A percentile compares a stretch with the other conserved stretches of the same genome.
phyloP scores from a whole-genome alignment of 2,113 vertebrate species.

The Neolamprologus brichardi region DNA sequence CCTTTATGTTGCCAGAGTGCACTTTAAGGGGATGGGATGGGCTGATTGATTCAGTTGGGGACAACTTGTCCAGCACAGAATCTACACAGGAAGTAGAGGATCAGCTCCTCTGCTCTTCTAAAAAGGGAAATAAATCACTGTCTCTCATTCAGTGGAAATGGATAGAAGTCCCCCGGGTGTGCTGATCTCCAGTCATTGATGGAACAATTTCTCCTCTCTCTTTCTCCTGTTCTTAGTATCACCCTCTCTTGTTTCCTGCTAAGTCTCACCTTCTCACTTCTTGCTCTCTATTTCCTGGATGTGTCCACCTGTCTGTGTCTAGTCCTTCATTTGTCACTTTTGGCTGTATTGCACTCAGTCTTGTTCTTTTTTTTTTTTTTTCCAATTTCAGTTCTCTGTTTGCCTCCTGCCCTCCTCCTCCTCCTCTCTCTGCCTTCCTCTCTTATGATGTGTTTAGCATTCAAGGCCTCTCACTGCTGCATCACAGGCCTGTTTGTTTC shows the following conservation, averaged over 20 bases:
- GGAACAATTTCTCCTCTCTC: conserved; percentile 6
- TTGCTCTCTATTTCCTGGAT: not conserved
- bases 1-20: not conserved
- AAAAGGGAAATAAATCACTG: conserved; percentile 27
- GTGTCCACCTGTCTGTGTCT: not conserved
- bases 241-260: not conserved
- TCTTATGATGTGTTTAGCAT: conserved; percentile 62
- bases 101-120: conserved; percentile 7
- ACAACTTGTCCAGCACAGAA: not conserved
- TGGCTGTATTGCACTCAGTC: not conserved
- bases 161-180: conserved; percentile 37
- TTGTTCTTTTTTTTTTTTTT: not conserved
- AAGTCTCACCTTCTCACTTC: not conserved
- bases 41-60: not conserved
- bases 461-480: conserved; percentile 61
- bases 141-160: conserved; percentile 24
- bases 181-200: conserved; percentile 29
- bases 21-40: not conserved
- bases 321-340: conserved; percentile 35
- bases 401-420: not conserved
- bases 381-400: conserved; percentile 5
- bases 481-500: conserved; percentile 64
- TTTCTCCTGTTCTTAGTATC: not conserved
- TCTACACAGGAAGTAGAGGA: not conserved
- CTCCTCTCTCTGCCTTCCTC: not conserved